Base-by-base conservation (phyloP, 2,797 vertebrate genomes). In the Rhinogobio ventralis region DNA sequence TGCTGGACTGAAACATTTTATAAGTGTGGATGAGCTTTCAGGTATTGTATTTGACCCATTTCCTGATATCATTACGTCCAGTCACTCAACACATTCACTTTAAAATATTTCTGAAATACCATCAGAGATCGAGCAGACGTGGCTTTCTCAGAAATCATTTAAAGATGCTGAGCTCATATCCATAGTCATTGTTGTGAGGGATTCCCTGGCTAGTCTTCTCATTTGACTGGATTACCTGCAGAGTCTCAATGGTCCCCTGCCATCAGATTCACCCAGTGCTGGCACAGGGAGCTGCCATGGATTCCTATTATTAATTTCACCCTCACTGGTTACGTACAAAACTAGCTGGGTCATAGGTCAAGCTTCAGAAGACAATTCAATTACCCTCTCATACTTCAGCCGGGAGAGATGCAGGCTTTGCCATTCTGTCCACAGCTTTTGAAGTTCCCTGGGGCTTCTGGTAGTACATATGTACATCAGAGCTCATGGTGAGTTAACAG, bases 361-460 rank as follows among this genome's bases (percentile, higher is more conserved):
- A 83, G 88, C 87, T 89, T 88, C 91, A 87, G 57, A 88, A 85
- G 87, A 93, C 84, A 92, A 92, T 94, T 93, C 92, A 93, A 94
- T 93, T 91, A 89, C 91, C 92, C 86, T 57, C 89, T 90, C 89
- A 83, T 89, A 88, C 87, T 91, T 91, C 87, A 93, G 92, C 93
- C 90, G 89, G 91, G 28, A 87, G 68, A 91, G 92, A 88, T 55
- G 86, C 45, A 87, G 89, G 30, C 84, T 64, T 33, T 84, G 42
- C 39, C 93, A 92, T 91, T 91, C 93, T 5, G 28, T 90, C 90
- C 90, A 90, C 87, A 81, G 85, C 90, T 89, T 90, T 89, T 81
- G 42, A 89, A 89, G 67, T 75, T 83, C 92, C 90, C 88, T 51
- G 83, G 92, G 87, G 90, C 88, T 87, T 80, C 79, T 87, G 83